These are phyloP conservation scores for Chromis chromis DNA, from an alignment of 2,797 vertebrate species.

Conservation along the genomic window DNA sequence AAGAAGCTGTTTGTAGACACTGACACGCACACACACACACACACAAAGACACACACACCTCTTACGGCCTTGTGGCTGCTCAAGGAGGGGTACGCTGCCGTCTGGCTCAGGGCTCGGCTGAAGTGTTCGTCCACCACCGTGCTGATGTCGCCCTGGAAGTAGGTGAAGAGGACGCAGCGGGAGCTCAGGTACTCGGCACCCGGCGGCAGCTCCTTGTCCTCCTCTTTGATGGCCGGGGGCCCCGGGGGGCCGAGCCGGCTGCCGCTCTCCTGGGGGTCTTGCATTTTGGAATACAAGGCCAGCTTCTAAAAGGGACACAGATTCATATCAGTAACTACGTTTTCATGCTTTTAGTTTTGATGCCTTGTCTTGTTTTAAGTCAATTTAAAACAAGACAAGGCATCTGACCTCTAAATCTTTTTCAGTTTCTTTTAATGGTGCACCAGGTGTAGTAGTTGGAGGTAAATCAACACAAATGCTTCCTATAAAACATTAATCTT, in stretches of 20 bases:
- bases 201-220: slow-evolving; percentile 95
- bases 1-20: no score
- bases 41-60: slow-evolving; percentile 63
- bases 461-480: no score
- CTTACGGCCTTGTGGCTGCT: slow-evolving; percentile 86
- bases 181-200: slow-evolving; percentile 97
- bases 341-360: no score
- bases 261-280: slow-evolving; percentile 90
- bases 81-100: slow-evolving; percentile 84
- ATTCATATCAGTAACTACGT: not conserved
- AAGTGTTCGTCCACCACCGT: slow-evolving; percentile 97
- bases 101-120: slow-evolving; percentile 95
- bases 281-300: slow-evolving; percentile 98
- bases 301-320: slow-evolving; percentile 86
- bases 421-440: no score
- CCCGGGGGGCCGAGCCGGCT: slow-evolving; percentile 85
- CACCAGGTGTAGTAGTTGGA: not conserved
- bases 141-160: slow-evolving; percentile 98
- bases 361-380: not conserved
- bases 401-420: slow-evolving; percentile 22
- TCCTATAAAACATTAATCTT: no score
- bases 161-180: slow-evolving; percentile 96
- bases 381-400: not conserved
- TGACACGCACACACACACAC: slow-evolving; percentile 6
- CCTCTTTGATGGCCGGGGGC: slow-evolving; percentile 94